Base-by-base conservation (phyloP, 2,113 vertebrate genomes). In the Copsychus sechellarum region DNA sequence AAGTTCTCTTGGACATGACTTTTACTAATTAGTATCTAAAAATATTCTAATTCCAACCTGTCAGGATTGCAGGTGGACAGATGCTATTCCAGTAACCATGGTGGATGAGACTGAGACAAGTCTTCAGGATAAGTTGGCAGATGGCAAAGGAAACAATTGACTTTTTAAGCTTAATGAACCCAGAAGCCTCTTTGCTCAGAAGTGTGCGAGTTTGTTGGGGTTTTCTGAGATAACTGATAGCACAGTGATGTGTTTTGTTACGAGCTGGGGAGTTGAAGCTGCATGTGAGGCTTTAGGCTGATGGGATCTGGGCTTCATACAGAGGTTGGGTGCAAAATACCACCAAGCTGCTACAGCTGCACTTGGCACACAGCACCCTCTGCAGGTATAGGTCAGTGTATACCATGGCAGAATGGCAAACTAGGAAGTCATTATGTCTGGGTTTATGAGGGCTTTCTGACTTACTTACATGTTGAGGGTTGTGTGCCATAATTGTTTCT, bases 81-180 rank as follows among this genome's bases (percentile, higher is more conserved):
- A 47, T 70, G 33, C 33, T 85, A 47, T 74, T 92, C 53, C 47
- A 25, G 7, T 56, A 74, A 74, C 38, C 14, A 8, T 18, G 34
- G 33, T 31, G 10, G n/a, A 18, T 57, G 50, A 88, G 72, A 64
- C 18, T 47, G 38, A 88, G 60, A 56, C 38, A 81, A 76, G 60
- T 58, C 45, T 88, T 88, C 34, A 42, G 67, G 34, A 78, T 72
- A 88, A 67, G 11, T 70, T 70, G 91, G 57, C 50, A 88, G 73
- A 86, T 81, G 54, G 58, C 34, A 87, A 76, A 38, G 53, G 56
- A 91, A 96, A 65, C 48, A 74, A 57, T 15, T 91, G 54, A 25
- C 50, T 79, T 67, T 53, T 89, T 80, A 65, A 92, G 33, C 69
- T 26, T 87, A 85, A 79, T 84, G 83, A 95, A 73, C 57, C 88